Evolutionary conservation across 2,113 vertebrate species (phyloP), one percentile per base, ranked within the genome.

Genomic region (Corvus cornix): DNA sequence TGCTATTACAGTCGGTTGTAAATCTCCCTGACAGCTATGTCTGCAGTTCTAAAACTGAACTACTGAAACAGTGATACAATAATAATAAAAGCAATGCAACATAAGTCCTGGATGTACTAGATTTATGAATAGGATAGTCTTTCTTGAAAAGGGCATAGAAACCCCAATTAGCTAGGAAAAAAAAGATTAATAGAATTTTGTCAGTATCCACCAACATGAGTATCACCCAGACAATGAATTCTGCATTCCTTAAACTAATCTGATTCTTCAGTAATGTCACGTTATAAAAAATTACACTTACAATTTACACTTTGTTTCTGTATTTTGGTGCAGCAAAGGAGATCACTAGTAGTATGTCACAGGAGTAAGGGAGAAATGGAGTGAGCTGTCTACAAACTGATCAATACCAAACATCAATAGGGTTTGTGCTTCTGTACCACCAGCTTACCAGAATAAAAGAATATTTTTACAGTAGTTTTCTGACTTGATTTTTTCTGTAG

Each of bases 21-120:
- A 97, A 97, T 98, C 94, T 96, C 90, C 87, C 79, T 96, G 95
- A 92, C 97, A 97, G 93, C 96, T 97, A 95, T 91, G 87, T 91
- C 94, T 96, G 90, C 97, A 97, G 97, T 97, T 97, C 96, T 97
- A 96, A 97, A 97, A 95, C 68, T 84, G n/a, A 98, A 93, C 95
- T 97, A 95, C 96, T 96, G 95, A 97, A 96, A 96, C 91, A 97
- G 91, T 96, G 95, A 97, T 96, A 97, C 96, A 97, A 96, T 97
- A 97, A 96, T 96, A 98, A 97, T 96, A 98, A 98, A 98, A 97
- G 77, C 95, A 96, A 91, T 23, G 49, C 88, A 96, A 96, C 43
- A 8, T 80, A 97, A 96, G 87, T 91, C 86, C 74, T 90, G 81
- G 64, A 70, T 81, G 79, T 78, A 80, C 52, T 88, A 96, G 96